Evolutionary conservation across 1,140 invertebrate species (phyloP).

Genomic region (Drosophila tristis): DNA sequence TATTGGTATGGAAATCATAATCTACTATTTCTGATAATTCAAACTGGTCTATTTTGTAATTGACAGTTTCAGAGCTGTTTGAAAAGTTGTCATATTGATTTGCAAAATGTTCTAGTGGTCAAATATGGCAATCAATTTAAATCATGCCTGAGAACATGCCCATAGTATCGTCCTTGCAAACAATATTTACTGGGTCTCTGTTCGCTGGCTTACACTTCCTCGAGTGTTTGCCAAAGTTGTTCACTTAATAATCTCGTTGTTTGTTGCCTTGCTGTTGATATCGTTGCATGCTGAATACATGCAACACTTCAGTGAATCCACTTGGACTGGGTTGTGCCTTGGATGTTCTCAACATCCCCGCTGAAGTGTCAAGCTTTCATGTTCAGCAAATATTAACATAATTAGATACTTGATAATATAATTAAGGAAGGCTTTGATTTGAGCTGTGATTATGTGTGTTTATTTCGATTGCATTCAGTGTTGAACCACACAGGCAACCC

Average conservation of each 20-base stretch:
- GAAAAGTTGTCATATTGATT: too few relatives aligned
- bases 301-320: conserved; percentile 12
- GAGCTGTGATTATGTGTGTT: too few relatives aligned
- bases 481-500: background rate
- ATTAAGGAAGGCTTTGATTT: background rate
- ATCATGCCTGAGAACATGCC: too few relatives aligned
- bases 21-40: too few relatives aligned
- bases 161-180: too few relatives aligned
- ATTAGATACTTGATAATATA: conserved; percentile 14
- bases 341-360: conserved; percentile 38
- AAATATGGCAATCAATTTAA: too few relatives aligned
- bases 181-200: background rate
- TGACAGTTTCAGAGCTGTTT: too few relatives aligned
- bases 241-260: conserved; percentile 2
- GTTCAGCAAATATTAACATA: conserved; percentile 47
- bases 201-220: too few relatives aligned
- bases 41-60: too few relatives aligned
- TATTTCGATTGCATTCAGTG: too few relatives aligned
- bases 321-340: conserved; percentile 6
- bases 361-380: conserved; percentile 58
- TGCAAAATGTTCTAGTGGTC: too few relatives aligned
- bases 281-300: conserved; percentile 4
- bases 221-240: conserved; percentile 16
- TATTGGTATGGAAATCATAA: background rate
- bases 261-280: conserved; percentile 4